phyloP scores from a whole-genome alignment of 1,140 invertebrate species.

The Acarapis woodi region DNA sequence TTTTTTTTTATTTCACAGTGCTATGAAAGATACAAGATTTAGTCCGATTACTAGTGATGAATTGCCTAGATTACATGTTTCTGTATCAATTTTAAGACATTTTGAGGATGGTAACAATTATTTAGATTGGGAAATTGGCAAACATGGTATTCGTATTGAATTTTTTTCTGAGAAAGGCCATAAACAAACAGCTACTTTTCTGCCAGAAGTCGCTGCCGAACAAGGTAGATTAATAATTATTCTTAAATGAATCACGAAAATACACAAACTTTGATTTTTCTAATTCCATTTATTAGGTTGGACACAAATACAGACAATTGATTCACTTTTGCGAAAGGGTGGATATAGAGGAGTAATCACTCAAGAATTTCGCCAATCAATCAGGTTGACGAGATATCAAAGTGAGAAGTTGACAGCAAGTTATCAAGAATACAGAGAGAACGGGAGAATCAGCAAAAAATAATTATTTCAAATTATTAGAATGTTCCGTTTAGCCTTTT shows the following conservation, averaged over 20 bases:
- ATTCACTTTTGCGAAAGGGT: constrained; percentile 82
- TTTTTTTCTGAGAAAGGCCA: constrained; percentile 81
- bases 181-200: constrained; percentile 81
- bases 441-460: no score
- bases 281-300: constrained; percentile 30
- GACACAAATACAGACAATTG: constrained; percentile 90
- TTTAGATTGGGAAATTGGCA: constrained; percentile 83
- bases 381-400: constrained; percentile 80
- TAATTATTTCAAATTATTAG: no score
- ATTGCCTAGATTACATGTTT: constrained; percentile 62
- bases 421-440: constrained; percentile 39
- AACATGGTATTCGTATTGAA: constrained; percentile 92
- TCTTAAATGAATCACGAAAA: not conserved
- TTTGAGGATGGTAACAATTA: constrained; percentile 88
- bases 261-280: not conserved
- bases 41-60: constrained; percentile 80
- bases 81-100: constrained; percentile 71
- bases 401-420: constrained; percentile 52
- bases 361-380: constrained; percentile 46
- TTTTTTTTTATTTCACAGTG: constrained; percentile 27
- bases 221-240: constrained; percentile 29
- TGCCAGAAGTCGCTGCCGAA: constrained; percentile 85
- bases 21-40: constrained; percentile 88
- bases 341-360: constrained; percentile 75
- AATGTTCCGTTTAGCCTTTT: no score